Percentiles rank a stretch among this genome's conserved stretches.
These are phyloP conservation scores for Pasiphila rectangulata DNA, from an alignment of 2,888 invertebrate species.

Conservation along the genomic window DNA sequence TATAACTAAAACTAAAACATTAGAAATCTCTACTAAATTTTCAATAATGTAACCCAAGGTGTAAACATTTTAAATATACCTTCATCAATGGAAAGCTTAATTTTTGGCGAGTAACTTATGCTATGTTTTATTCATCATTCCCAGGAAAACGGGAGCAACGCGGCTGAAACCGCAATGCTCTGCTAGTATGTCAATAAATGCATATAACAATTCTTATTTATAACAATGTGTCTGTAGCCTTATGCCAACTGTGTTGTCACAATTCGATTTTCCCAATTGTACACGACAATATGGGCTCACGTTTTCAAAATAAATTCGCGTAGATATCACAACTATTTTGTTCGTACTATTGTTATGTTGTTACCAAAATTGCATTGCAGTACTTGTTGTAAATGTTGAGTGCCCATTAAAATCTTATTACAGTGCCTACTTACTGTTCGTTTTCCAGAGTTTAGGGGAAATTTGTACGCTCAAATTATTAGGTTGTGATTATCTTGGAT, in stretches of 20 bases:
- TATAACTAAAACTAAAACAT: no score
- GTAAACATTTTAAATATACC: no score
- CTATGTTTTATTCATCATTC: no score
- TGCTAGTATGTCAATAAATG: background rate
- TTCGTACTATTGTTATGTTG: constrained; percentile 26
- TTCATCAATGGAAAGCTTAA: no score
- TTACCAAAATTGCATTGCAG: constrained; percentile 21
- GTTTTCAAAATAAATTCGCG: constrained; percentile 50
- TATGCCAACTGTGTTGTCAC: constrained; percentile 51
- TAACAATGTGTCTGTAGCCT: constrained; percentile 3
- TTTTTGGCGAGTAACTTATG: no score
- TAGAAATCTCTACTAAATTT: no score
- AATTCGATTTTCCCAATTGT: constrained; percentile 66
- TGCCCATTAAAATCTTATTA: constrained; percentile 18
- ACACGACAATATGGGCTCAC: constrained; percentile 53
- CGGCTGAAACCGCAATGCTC: no score
- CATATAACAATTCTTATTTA: no score
- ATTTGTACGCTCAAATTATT: background rate
- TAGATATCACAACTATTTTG: constrained; percentile 27
- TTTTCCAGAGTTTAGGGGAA: background rate
- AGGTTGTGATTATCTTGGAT: background rate
- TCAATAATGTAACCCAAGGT: no score
- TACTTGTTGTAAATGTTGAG: constrained; percentile 17
- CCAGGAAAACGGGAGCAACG: no score
- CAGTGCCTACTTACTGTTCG: background rate